These are phyloP conservation scores for Embiotoca jacksoni DNA, from an alignment of 2,113 vertebrate species.

Conservation along the genomic window DNA sequence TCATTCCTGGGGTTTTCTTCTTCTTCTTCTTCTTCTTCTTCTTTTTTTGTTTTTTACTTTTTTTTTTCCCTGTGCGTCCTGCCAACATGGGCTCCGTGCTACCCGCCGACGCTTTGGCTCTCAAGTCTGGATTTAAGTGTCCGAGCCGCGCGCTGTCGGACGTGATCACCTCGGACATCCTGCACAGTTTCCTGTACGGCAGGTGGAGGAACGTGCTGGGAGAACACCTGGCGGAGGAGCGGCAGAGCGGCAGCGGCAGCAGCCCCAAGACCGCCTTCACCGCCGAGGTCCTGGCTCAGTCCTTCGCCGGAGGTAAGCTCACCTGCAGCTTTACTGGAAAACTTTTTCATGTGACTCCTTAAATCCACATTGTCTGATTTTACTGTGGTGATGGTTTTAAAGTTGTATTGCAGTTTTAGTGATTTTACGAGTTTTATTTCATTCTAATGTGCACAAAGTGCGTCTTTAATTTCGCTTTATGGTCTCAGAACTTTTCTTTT, in stretches of 20 bases:
- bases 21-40: neutral
- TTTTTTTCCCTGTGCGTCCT: neutral
- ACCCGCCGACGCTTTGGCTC: slow-evolving; percentile 90
- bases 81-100: slow-evolving; percentile 93
- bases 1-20: neutral
- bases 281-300: slow-evolving; percentile 96
- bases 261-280: slow-evolving; percentile 95
- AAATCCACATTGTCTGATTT: neutral
- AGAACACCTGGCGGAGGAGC: slow-evolving; percentile 93
- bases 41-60: neutral
- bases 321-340: neutral
- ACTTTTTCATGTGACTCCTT: neutral
- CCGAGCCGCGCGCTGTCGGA: slow-evolving; percentile 83
- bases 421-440: too few species aligned
- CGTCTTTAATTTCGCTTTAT: neutral
- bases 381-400: neutral
- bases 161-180: slow-evolving; percentile 57
- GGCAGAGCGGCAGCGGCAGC: slow-evolving; percentile 76
- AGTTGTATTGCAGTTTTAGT: too few species aligned
- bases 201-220: slow-evolving; percentile 95
- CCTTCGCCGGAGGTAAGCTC: slow-evolving; percentile 92
- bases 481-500: neutral
- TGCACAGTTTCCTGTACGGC: slow-evolving; percentile 82
- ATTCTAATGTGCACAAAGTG: neutral
- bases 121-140: slow-evolving; percentile 92